These are phyloP conservation scores for Monochamus saltuarius DNA, from an alignment of 1,140 invertebrate species.

Conservation along the genomic window DNA sequence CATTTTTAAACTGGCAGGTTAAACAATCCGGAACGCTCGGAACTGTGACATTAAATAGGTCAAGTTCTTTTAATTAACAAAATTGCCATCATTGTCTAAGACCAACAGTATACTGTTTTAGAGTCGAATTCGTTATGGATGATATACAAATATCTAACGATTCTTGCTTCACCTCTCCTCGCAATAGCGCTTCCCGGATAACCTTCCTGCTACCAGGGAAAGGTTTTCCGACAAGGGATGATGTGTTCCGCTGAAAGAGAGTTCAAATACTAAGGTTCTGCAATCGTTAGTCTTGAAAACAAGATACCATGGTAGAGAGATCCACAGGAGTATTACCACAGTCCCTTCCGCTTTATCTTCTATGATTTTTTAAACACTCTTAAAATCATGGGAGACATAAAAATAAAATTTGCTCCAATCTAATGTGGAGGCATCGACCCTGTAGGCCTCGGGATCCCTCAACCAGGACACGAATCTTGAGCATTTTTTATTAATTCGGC, in stretches of 20 bases:
- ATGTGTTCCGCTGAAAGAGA: neutral
- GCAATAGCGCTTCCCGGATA: no score
- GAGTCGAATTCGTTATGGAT: no score
- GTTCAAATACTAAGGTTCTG: neutral
- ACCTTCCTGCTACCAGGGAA: no score
- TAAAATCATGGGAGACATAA: constrained; percentile 2
- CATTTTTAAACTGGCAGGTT: neutral
- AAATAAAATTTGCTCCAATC: constrained; percentile 1
- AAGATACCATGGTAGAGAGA: constrained; percentile 14
- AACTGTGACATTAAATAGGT: neutral
- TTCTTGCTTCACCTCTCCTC: neutral
- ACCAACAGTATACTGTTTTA: no score
- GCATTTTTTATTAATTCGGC: constrained; percentile 17
- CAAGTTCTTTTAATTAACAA: neutral
- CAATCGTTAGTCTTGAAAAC: neutral
- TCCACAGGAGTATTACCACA: constrained; percentile 14
- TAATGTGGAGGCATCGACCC: no score
- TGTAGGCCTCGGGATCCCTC: no score
- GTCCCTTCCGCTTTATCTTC: no score
- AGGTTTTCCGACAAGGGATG: no score
- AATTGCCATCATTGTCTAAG: no score
- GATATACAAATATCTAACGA: no score
- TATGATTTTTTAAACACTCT: constrained; percentile 11
- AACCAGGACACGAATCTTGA: constrained; percentile 4
- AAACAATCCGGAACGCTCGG: neutral